phyloP scores from a whole-genome alignment of 1,140 invertebrate species.

The Pararge aegeria region DNA sequence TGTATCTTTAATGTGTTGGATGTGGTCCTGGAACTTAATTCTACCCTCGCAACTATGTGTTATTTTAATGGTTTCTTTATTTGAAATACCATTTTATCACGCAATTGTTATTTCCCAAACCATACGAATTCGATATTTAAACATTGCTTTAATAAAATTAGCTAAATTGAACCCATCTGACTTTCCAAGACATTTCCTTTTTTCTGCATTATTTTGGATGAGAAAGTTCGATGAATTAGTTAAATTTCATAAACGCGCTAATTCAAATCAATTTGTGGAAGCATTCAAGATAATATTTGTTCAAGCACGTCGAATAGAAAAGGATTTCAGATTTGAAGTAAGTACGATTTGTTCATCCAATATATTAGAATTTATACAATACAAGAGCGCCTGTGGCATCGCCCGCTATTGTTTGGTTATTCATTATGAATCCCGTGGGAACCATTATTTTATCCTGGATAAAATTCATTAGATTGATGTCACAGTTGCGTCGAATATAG shows the following conservation, averaged over 20 bases:
- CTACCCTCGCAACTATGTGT: not conserved
- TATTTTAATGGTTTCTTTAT: not conserved
- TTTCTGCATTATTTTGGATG: slow-evolving; percentile 46
- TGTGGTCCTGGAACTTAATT: not conserved
- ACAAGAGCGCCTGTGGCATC: too few species aligned
- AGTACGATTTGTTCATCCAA: too few species aligned
- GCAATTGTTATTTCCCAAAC: slow-evolving; percentile 14
- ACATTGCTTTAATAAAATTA: slow-evolving; percentile 51
- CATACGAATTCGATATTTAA: slow-evolving; percentile 45
- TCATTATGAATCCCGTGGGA: too few species aligned
- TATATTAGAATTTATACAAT: too few species aligned
- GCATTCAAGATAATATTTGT: slow-evolving; percentile 41
- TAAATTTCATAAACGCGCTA: slow-evolving; percentile 37
- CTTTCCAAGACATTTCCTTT: slow-evolving; percentile 43
- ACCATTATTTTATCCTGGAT: too few species aligned
- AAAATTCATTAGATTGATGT: too few species aligned
- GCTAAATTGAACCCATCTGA: slow-evolving; percentile 36
- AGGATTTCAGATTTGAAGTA: slow-evolving; percentile 43
- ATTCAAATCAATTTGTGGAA: slow-evolving; percentile 31
- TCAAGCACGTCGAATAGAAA: slow-evolving; percentile 31
- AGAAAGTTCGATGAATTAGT: slow-evolving; percentile 39
- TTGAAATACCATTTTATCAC: not conserved
- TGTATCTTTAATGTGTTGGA: not conserved
- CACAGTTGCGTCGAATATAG: too few species aligned
- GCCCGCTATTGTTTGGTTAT: too few species aligned